Evolutionary conservation across 2,113 vertebrate species (phyloP).

Genomic region (Oceanodroma tethys): DNA sequence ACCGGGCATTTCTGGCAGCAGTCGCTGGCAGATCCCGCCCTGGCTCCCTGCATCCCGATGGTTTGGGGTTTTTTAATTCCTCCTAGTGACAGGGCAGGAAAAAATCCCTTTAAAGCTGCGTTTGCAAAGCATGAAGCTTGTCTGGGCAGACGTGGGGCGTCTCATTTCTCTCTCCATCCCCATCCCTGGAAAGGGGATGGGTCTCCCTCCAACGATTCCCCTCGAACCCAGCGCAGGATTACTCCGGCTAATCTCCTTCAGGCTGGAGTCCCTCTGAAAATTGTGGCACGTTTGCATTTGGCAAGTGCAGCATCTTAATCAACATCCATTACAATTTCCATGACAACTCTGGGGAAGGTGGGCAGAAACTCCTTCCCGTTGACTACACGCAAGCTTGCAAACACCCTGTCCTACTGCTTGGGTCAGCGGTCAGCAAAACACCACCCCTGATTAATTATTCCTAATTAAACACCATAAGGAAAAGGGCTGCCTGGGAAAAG

Average conservation of each 20-base stretch:
- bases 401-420: accelerated
- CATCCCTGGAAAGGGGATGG: neutral
- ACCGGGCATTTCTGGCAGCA: neutral
- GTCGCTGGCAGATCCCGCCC: neutral
- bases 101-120: neutral
- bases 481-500: neutral
- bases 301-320: neutral
- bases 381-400: neutral
- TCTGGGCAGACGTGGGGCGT: accelerated
- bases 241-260: neutral
- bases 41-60: accelerated
- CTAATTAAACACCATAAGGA: accelerated
- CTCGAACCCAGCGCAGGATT: neutral
- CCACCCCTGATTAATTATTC: neutral
- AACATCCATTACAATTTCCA: neutral
- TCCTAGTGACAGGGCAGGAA: neutral
- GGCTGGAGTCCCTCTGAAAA: neutral
- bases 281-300: neutral
- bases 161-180: neutral
- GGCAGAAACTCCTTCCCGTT: neutral
- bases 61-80: neutral
- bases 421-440: neutral
- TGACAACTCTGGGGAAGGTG: conserved; percentile 5
- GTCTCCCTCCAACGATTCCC: neutral
- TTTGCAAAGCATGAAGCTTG: neutral